These are phyloP conservation scores for Protonibea diacanthus DNA, from an alignment of 2,797 vertebrate genomes.

Conservation along the genomic window DNA sequence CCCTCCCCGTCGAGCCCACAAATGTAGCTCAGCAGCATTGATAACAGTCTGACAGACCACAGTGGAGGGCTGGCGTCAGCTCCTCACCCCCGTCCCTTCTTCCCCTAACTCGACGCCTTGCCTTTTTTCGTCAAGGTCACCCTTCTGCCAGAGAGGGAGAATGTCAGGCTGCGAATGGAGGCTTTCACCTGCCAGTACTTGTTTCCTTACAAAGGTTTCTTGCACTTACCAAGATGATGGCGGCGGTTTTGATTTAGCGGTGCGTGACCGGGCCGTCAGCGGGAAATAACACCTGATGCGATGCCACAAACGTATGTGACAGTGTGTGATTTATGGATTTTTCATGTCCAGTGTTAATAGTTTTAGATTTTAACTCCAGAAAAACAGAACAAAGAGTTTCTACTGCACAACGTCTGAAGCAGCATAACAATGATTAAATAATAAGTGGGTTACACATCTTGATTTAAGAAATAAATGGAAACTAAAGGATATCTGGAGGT, in stretches of 20 bases:
- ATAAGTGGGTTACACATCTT: no score
- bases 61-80: conserved; percentile 69
- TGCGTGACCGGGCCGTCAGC: neutral
- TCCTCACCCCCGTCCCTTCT: conserved; percentile 47
- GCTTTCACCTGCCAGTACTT: conserved; percentile 60
- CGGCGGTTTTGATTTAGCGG: conserved; percentile 29
- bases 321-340: neutral
- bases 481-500: no score
- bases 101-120: conserved; percentile 51
- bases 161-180: conserved; percentile 56
- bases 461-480: no score
- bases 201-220: conserved; percentile 41
- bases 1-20: conserved; percentile 49
- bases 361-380: neutral
- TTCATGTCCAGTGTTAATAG: neutral
- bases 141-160: conserved; percentile 47
- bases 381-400: neutral
- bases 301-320: neutral
- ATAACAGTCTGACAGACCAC: conserved; percentile 83
- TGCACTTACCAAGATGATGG: conserved; percentile 17
- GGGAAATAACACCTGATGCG: conserved; percentile 17
- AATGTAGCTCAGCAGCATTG: conserved; percentile 77
- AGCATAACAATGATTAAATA: neutral
- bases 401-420: neutral
- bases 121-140: conserved; percentile 80